phyloP scores from a whole-genome alignment of 1,140 invertebrate genomes.

The Ladona fulva region DNA sequence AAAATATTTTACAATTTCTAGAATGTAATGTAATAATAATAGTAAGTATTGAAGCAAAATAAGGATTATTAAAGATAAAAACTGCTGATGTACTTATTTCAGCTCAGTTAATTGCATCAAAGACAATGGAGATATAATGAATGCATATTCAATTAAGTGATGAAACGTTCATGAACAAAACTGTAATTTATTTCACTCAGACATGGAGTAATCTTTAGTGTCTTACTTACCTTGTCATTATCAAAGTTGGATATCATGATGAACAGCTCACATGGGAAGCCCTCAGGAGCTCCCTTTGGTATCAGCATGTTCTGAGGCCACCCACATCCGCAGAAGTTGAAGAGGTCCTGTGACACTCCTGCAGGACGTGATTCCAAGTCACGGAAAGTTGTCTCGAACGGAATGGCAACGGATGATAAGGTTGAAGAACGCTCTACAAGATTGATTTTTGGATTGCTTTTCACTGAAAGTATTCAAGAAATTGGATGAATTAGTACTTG shows the following conservation, averaged over 20 bases:
- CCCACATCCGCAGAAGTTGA: constrained; percentile 76
- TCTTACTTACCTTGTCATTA: constrained; percentile 46
- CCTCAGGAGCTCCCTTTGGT: constrained; percentile 59
- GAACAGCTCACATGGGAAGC: constrained; percentile 61
- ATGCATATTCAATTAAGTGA: too few species aligned
- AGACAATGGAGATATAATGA: too few species aligned
- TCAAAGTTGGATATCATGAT: constrained; percentile 70
- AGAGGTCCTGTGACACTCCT: constrained; percentile 36
- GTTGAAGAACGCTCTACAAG: constrained; percentile 43
- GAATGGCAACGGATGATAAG: constrained; percentile 52
- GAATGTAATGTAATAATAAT: too few species aligned
- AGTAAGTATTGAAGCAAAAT: too few species aligned
- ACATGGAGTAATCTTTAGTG: too few species aligned
- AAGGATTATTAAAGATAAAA: too few species aligned
- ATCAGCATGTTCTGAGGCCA: constrained; percentile 80
- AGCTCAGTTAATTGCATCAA: too few species aligned
- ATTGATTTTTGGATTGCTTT: constrained; percentile 40
- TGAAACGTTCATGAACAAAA: too few species aligned
- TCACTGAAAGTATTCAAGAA: not conserved
- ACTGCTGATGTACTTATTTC: too few species aligned
- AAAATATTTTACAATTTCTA: too few species aligned
- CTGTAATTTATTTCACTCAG: too few species aligned
- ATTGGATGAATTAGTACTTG: too few species aligned
- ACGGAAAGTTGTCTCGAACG: constrained; percentile 53
- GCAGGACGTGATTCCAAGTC: constrained; percentile 38